Evolutionary conservation across 2,888 invertebrate species (phyloP).

Genomic region (Himalopsyche tibetana): DNA sequence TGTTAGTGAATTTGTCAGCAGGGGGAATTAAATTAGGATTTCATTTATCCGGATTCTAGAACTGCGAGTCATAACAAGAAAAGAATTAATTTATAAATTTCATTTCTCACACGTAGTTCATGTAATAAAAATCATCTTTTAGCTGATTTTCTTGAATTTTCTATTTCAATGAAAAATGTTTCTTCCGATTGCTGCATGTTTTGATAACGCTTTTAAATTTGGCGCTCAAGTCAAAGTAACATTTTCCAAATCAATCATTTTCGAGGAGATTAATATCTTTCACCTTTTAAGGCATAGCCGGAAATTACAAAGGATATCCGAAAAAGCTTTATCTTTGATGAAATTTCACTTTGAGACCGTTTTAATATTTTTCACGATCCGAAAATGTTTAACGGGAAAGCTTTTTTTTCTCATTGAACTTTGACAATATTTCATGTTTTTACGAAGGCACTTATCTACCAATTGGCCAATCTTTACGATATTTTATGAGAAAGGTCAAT

Average conservation of each 20-base stretch:
- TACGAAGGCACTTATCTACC: background rate
- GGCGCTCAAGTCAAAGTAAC: background rate
- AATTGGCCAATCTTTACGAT: conserved; percentile 2
- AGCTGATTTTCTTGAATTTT: background rate
- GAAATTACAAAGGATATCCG: conserved; percentile 40
- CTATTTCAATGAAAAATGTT: background rate
- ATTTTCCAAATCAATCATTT: conserved; percentile 30
- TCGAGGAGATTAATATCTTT: conserved; percentile 15
- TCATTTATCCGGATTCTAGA: too few relatives aligned
- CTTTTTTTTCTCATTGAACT: conserved; percentile 20
- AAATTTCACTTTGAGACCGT: background rate
- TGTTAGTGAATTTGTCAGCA: too few relatives aligned
- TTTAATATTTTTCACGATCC: conserved; percentile 24
- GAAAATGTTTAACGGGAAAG: conserved; percentile 12
- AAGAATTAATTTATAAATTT: too few relatives aligned
- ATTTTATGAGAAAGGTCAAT: background rate
- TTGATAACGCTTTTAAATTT: conserved; percentile 24
- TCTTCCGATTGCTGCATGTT: background rate
- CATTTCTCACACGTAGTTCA: too few relatives aligned
- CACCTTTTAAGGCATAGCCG: conserved; percentile 34
- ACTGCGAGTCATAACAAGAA: too few relatives aligned
- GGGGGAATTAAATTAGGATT: too few relatives aligned
- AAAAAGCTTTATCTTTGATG: conserved; percentile 34
- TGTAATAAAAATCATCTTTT: too few relatives aligned
- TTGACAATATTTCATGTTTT: conserved; percentile 28